Evolutionary conservation across 1,140 invertebrate genomes (phyloP).

Genomic region (Caenorhabditis inopinata): DNA sequence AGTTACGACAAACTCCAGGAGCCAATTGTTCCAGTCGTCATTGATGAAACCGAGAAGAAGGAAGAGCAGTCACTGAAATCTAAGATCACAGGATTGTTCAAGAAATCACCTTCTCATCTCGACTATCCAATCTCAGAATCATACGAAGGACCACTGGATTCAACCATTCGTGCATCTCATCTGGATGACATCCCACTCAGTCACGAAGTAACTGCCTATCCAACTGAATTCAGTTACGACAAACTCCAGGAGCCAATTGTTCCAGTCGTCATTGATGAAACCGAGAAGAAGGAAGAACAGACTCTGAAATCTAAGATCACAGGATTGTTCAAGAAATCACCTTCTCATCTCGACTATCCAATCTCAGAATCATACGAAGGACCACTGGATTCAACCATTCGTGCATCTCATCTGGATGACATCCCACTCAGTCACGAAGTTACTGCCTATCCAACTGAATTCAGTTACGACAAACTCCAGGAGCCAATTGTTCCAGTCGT

Average conservation of each 20-base stretch:
- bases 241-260: neutral
- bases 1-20: neutral
- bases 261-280: neutral
- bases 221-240: neutral
- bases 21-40: neutral
- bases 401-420: neutral
- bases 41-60: neutral
- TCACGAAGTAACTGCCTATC: neutral
- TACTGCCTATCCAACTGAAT: neutral
- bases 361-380: neutral
- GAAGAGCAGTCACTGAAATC: no score
- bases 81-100: neutral
- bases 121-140: neutral
- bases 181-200: neutral
- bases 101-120: neutral
- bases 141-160: neutral
- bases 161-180: neutral
- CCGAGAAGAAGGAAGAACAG: neutral
- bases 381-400: neutral
- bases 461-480: neutral
- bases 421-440: neutral
- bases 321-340: neutral
- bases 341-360: neutral
- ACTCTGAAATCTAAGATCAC: neutral
- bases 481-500: neutral